Evolutionary conservation across 2,888 invertebrate genomes (phyloP), one percentile per base, ranked within the genome.

Genomic region (Macroteleia sp.): DNA sequence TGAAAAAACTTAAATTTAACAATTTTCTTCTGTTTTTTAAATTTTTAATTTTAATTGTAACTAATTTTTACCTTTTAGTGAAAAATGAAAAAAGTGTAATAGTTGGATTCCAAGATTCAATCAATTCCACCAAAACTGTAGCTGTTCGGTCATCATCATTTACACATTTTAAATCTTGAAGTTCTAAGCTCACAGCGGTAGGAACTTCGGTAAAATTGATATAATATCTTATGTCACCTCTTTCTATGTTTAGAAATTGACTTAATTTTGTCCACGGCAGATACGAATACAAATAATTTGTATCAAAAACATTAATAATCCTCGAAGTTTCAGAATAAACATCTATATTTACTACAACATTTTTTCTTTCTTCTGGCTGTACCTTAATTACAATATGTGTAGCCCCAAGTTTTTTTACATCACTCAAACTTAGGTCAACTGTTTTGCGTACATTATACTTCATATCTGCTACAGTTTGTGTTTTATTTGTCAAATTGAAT

Each of bases 311-410:
- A 48, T 71, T 76, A 19, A 56, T 79, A 10, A 80, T 14, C 16
- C 76, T 74, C 22, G 74, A 22, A 6, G 44, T 25, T 41, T 44
- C 46, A 14, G 44, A 62, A 64, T 82, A 64, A n/a, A 77, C 54
- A 20, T 84, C 84, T 5, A 83, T 46, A 19, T 81, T 70, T 17
- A 84, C 52, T 19, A 80, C 64, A 25, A 79, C 71, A 62, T 82
- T 52, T 41, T 82, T 80, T 19, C 80, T 71, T n/a, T 82, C 77
- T 8, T 77, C 61, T 8, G 95, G 94, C 20, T 94, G 93, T 19
- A 96, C 93, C 88, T 93, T 94, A 19, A 97, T 92, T 8, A 96
- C 89, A 3, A 97, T 92, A 88, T 97, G 96, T 0, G 96, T 94
- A 92, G 94, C 94, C 25, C 92, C 69, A 5, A 73, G 66, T 56